Evolutionary conservation across 2,113 vertebrate species (phyloP), one percentile per base, ranked within the genome.

Genomic region (Oreocharis arfaki): DNA sequence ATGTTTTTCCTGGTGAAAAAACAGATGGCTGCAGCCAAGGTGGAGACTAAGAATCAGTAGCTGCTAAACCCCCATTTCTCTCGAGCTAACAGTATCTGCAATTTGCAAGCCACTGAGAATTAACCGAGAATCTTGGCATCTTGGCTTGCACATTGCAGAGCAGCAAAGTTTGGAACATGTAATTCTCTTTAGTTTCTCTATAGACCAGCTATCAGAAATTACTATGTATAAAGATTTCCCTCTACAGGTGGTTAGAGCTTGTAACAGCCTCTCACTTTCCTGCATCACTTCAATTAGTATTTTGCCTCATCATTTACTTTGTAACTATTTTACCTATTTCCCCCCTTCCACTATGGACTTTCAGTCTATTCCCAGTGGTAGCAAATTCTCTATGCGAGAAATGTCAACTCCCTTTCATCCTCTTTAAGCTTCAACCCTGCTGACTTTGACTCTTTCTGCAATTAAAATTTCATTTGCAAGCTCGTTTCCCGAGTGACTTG

Each of bases 161-260:
- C 85, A 84, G 92, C 92, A 94, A 98, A 98, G 96, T 98, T 98
- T 97, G 95, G 92, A 93, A 84, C 41, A 56, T 23, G 75, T 24
- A 68, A 94, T 91, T 86, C 75, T 59, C 88, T 75, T 94, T 39
- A 77, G 56, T 90, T 96, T 88, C 95, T 95, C 88, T 63, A 93
- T 79, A 97, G 96, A 91, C 90, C 90, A 77, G 92, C 95, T 91
- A 94, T 95, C 93, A 84, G 96, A 97, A 96, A 98, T 95, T 97
- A 97, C 82, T 92, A 88, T 96, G 98, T 98, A 98, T 96, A 97
- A 97, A 98, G 98, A 98, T 98, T 98, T 98, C 98, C 98, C 98
- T 98, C 98, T 98, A 98, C 98, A 98, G 98, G 98, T 98, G 98
- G 98, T 97, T 98, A 97, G 93, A 96, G 98, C 97, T 97, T 92